These are phyloP conservation scores for Spisula subtruncata DNA, from an alignment of 2,888 invertebrate genomes.

Conservation along the genomic window DNA sequence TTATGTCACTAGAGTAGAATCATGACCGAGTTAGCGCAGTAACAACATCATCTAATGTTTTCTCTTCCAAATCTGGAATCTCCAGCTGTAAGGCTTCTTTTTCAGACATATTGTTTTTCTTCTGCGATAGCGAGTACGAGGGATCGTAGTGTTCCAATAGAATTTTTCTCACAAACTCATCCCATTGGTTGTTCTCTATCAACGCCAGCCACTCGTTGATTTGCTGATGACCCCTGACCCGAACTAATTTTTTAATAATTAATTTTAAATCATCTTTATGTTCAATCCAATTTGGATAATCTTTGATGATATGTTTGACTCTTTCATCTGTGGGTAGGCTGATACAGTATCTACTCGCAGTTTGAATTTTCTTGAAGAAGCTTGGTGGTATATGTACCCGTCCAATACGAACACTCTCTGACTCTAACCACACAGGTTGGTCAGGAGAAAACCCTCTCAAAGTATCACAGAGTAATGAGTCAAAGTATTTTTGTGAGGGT, in stretches of 20 bases:
- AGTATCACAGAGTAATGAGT: constrained; percentile 65
- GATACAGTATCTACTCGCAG: constrained; percentile 70
- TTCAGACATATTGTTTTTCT: constrained; percentile 69
- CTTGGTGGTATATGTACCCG: constrained; percentile 65
- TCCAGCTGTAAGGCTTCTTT: constrained; percentile 43
- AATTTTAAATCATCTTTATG: constrained; percentile 67
- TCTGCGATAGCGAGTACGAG: constrained; percentile 75
- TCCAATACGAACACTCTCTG: constrained; percentile 79
- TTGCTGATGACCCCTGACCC: constrained; percentile 63
- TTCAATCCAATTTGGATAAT: constrained; percentile 76
- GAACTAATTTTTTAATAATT: constrained; percentile 66
- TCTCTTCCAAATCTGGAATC: constrained; percentile 57
- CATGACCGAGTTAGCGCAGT: neutral
- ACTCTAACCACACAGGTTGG: constrained; percentile 78
- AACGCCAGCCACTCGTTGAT: constrained; percentile 72
- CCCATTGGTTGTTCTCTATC: constrained; percentile 71
- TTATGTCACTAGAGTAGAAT: too few species aligned
- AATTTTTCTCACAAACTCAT: constrained; percentile 75
- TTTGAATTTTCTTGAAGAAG: constrained; percentile 69
- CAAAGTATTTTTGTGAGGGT: constrained; percentile 77
- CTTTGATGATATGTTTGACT: constrained; percentile 74
- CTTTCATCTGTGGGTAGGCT: constrained; percentile 75
- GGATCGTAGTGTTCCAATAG: constrained; percentile 78
- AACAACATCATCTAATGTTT: constrained; percentile 47
- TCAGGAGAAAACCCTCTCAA: constrained; percentile 62